Evolutionary conservation across 2,113 vertebrate genomes (phyloP).

Genomic region (Isurus oxyrinchus): DNA sequence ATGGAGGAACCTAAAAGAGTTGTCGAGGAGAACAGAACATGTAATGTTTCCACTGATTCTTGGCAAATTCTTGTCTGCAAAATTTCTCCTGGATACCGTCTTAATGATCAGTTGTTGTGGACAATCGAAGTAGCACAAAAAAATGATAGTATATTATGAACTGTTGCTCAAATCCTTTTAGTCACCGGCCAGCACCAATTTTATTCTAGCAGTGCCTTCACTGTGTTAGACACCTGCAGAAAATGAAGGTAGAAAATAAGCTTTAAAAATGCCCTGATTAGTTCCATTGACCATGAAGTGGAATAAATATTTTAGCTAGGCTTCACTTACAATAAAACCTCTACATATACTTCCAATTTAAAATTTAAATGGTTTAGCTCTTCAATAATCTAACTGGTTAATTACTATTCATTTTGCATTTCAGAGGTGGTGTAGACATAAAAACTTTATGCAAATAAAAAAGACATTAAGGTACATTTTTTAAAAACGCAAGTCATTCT

Average conservation of each 20-base stretch:
- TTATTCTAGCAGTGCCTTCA: neutral
- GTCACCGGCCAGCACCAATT: neutral
- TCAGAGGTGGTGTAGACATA: neutral
- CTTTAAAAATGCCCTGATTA: neutral
- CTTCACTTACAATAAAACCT: neutral
- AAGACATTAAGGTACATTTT: neutral
- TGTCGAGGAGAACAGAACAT: neutral
- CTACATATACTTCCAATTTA: neutral
- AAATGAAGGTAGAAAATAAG: neutral
- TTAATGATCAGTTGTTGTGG: neutral
- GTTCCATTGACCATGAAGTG: neutral
- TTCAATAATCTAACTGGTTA: neutral
- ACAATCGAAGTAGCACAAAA: neutral
- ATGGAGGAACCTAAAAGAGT: neutral
- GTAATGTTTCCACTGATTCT: neutral
- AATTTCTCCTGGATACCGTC: neutral
- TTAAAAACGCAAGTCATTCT: neutral
- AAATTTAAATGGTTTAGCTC: neutral
- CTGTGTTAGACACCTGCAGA: neutral
- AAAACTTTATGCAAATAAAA: neutral
- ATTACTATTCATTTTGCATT: neutral
- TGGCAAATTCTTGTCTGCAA: neutral
- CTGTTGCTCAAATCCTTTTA: neutral
- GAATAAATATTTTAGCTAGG: neutral
- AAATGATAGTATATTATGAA: neutral